Evolutionary conservation across 2,797 vertebrate genomes (phyloP).

Genomic region (Anolis apletophallus): DNA sequence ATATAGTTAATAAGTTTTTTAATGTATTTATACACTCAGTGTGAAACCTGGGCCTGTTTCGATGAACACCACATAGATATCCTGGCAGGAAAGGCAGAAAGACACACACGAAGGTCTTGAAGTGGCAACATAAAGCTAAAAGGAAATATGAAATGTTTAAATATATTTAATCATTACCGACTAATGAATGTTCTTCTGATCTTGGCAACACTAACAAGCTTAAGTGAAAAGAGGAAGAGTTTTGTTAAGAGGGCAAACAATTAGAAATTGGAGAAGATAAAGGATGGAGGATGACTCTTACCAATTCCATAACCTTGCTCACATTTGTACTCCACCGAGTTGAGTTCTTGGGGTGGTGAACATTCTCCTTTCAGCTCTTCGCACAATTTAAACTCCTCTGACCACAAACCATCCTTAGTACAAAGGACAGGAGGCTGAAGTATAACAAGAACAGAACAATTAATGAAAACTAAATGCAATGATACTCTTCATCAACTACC

Average conservation of each 20-base stretch:
- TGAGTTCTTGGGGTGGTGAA: conserved; percentile 77
- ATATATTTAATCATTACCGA: conserved; percentile 11
- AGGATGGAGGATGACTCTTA: conserved; percentile 72
- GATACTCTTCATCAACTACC: too few relatives aligned
- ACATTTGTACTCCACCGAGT: conserved; percentile 91
- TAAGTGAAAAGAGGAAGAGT: background rate
- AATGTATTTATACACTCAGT: too few relatives aligned
- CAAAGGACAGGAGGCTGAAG: conserved; percentile 87
- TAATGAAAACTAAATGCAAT: background rate
- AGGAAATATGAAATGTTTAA: conserved; percentile 16
- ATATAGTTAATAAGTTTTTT: too few relatives aligned
- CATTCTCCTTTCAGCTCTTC: conserved; percentile 86
- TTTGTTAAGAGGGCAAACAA: background rate
- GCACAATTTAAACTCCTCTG: conserved; percentile 88
- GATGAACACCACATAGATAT: too few relatives aligned
- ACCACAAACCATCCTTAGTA: conserved; percentile 91
- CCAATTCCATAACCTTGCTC: conserved; percentile 87
- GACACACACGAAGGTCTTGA: too few relatives aligned
- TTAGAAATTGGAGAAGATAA: background rate
- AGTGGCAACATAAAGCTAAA: background rate
- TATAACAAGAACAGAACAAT: conserved; percentile 32
- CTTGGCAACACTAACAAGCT: background rate
- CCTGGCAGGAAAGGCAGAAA: too few relatives aligned
- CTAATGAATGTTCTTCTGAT: background rate
- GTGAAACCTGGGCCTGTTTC: too few relatives aligned